Percentiles rank a stretch among this genome's conserved stretches.
Conservation (phyloP, 1,140 invertebrate species). For the Drosophila tristis region DNA sequence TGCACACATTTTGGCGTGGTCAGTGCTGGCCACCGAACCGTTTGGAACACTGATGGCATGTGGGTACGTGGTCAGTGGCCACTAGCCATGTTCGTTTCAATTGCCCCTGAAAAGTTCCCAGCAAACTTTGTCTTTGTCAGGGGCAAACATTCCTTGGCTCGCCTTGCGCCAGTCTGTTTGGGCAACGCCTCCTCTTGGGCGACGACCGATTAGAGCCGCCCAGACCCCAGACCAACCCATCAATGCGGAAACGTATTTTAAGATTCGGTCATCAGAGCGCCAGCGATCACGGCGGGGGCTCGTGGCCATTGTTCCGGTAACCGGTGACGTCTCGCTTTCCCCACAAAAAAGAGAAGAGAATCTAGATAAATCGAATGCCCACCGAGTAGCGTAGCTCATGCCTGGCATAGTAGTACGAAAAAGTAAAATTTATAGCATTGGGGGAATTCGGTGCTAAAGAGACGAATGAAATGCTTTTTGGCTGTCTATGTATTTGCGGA, state of each 20-base stretch:
- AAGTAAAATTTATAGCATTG: constrained; percentile 36
- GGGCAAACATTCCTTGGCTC: constrained; percentile 30
- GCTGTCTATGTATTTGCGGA: constrained; percentile 44
- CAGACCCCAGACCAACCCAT: constrained; percentile 9
- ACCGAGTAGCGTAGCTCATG: background rate
- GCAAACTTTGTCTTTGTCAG: constrained; percentile 31
- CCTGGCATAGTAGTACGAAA: constrained; percentile 32
- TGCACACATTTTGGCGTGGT: constrained; percentile 69
- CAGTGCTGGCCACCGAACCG: constrained; percentile 31
- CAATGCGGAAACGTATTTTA: constrained; percentile 33
- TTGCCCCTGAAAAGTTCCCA: constrained; percentile 39
- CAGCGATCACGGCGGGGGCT: constrained; percentile 48
- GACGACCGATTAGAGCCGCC: background rate
- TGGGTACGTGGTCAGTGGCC: constrained; percentile 8
- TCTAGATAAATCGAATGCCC: constrained; percentile 23
- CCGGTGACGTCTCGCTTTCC: constrained; percentile 45
- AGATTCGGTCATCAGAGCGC: constrained; percentile 30
- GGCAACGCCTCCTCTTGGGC: constrained; percentile 28
- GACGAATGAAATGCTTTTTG: constrained; percentile 43
- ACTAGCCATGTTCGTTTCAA: constrained; percentile 9
- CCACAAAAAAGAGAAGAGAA: background rate
- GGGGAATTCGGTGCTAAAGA: constrained; percentile 22
- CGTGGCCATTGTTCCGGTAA: constrained; percentile 69
- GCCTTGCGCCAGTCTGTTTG: constrained; percentile 13
- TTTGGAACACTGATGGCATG: constrained; percentile 29